Base-by-base conservation (phyloP, 2,113 vertebrate genomes). In the Electrona antarctica region DNA sequence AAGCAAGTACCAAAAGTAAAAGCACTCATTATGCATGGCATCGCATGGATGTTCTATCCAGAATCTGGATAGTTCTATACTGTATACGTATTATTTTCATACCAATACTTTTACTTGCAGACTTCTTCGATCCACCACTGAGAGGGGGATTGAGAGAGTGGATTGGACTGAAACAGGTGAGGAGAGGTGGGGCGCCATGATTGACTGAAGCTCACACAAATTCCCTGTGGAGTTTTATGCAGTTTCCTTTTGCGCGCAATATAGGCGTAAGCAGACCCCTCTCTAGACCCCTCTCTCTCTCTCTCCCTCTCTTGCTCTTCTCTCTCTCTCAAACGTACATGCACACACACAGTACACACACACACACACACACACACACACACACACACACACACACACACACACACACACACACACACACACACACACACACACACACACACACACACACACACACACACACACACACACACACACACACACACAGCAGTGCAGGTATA, bases 171-270 rank as follows among this genome's bases (percentile, higher is more conserved):
- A 33, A 33, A 2, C 29, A 33, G 2, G 29, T 33, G 4, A 33
- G 29, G 4, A 4, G 29, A 33, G 58, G 63, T 6, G 54, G 54
- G 14, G 55, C 8, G 57, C 51, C 3, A 29, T 21, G 57, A 50
- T 55, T 28, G 64, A 79, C 57, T 46, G 48, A 67, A 56, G 60
- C 59, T 52, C 6, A 29, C 56, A 76, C 50, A 50, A 66, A 67
- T 68, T 75, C 76, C 74, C 69, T 0, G 51, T 8, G 62, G 71
- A 70, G 55, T 41, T 46, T 49, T 72, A 28, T 71, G 55, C 67
- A 69, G 65, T 48, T 69, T n/a, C 71, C 63, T 48, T 65, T 41
- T 41, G 21, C 33, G 5, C 49, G 65, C 64, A 70, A 59, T 28
- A 77, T 54, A 64, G 28, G 54, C 62, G 51, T 46, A 7, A 12